Percentiles rank a stretch among this genome's conserved stretches.
phyloP scores from a whole-genome alignment of 2,113 vertebrate genomes.

The Holacanthus passer region DNA sequence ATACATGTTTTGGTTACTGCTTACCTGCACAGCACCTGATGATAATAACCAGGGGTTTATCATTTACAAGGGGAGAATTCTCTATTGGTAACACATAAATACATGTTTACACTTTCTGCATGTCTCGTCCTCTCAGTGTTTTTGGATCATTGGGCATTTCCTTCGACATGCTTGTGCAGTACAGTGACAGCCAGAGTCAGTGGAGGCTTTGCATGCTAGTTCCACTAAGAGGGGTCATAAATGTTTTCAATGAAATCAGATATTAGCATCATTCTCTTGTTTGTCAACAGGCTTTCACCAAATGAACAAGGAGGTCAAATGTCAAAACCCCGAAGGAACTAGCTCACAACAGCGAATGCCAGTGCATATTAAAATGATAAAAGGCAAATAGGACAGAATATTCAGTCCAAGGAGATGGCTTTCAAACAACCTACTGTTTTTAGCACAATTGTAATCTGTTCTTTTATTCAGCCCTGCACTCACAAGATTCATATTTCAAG shows the following conservation, averaged over 20 bases:
- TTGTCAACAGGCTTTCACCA: conserved; percentile 25
- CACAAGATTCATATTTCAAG: conserved; percentile 3
- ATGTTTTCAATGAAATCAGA: conserved; percentile 20
- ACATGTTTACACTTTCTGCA: conserved; percentile 2
- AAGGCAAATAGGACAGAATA: conserved; percentile 43
- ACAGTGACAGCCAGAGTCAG: conserved; percentile 70
- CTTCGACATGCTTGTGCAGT: conserved; percentile 74
- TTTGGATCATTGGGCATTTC: conserved; percentile 53
- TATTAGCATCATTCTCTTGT: conserved; percentile 1
- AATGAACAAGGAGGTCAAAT: conserved; percentile 6
- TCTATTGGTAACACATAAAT: conserved; percentile 57
- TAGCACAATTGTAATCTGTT: not conserved
- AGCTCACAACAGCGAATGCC: conserved; percentile 54
- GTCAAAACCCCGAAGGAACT: conserved; percentile 52
- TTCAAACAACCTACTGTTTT: conserved; percentile 6
- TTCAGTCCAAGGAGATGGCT: conserved; percentile 38
- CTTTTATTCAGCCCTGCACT: not conserved
- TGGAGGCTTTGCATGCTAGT: conserved; percentile 74
- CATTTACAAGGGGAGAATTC: conserved; percentile 47
- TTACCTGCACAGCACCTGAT: conserved; percentile 68
- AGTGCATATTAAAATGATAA: conserved; percentile 38
- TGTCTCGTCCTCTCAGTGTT: conserved; percentile 23
- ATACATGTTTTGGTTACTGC: conserved; percentile 59
- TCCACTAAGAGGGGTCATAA: conserved; percentile 54
- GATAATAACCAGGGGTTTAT: conserved; percentile 53